A percentile compares a stretch with the other conserved stretches of the same genome.
Conservation (phyloP, 2,113 vertebrate species). For the Pygoscelis antarcticus region DNA sequence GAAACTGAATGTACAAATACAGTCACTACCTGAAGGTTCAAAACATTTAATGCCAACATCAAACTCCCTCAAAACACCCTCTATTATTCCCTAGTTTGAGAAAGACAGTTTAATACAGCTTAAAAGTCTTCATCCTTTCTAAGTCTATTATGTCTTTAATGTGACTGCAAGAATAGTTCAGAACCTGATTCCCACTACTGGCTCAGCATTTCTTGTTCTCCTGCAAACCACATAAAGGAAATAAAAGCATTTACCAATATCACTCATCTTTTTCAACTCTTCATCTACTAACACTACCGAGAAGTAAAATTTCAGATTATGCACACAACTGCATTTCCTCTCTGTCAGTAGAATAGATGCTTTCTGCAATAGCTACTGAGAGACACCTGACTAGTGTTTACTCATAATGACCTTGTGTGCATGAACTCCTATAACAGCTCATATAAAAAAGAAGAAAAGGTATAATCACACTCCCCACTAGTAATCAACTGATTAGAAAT, state of each 20-base stretch:
- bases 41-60: background rate
- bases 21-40: background rate
- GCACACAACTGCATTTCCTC: background rate
- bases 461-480: background rate
- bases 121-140: background rate
- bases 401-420: rapidly evolving
- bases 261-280: background rate
- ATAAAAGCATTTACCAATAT: background rate
- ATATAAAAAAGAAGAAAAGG: background rate
- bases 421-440: background rate
- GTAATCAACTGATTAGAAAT: background rate
- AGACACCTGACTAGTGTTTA: rapidly evolving
- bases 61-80: background rate
- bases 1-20: background rate
- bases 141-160: background rate
- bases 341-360: background rate
- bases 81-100: background rate
- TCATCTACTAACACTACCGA: background rate
- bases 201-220: background rate
- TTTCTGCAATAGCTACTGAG: background rate
- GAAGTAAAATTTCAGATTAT: background rate
- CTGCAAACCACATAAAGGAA: background rate
- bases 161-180: background rate
- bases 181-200: background rate
- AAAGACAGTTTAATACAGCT: background rate